Conservation (phyloP, 2,888 invertebrate genomes). For the Eueremaeus valkanovi region DNA sequence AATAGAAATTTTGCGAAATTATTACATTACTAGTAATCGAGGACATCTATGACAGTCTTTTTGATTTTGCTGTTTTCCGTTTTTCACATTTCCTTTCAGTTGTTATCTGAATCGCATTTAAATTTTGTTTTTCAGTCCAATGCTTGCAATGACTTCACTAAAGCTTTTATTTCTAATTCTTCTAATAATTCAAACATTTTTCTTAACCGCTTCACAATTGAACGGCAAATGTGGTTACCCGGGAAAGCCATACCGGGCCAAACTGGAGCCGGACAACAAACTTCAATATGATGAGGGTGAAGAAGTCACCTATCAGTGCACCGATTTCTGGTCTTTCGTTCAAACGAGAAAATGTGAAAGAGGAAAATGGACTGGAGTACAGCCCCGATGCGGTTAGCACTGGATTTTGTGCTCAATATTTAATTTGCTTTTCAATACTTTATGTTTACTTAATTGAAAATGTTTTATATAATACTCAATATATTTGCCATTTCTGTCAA, state of each 20-base stretch:
- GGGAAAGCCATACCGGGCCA: conserved; percentile 38
- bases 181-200: not conserved
- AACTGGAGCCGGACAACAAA: conserved; percentile 36
- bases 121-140: not conserved
- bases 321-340: conserved; percentile 26
- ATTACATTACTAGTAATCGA: too few relatives aligned
- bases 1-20: too few relatives aligned
- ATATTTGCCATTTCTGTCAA: too few relatives aligned
- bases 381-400: conserved; percentile 34
- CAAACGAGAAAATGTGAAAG: conserved; percentile 28
- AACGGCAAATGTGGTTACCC: conserved; percentile 39
- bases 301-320: conserved; percentile 34
- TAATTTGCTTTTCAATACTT: too few relatives aligned
- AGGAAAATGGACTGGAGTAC: conserved; percentile 31
- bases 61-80: too few relatives aligned
- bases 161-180: not conserved
- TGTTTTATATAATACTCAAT: too few relatives aligned
- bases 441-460: too few relatives aligned
- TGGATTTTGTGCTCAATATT: too few relatives aligned
- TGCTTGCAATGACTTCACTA: not conserved
- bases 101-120: not conserved
- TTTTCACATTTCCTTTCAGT: not conserved
- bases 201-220: not conserved
- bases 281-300: conserved; percentile 36
- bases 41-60: too few relatives aligned